phyloP scores from a whole-genome alignment of 2,797 vertebrate genomes.

The Sciurus vulgaris region DNA sequence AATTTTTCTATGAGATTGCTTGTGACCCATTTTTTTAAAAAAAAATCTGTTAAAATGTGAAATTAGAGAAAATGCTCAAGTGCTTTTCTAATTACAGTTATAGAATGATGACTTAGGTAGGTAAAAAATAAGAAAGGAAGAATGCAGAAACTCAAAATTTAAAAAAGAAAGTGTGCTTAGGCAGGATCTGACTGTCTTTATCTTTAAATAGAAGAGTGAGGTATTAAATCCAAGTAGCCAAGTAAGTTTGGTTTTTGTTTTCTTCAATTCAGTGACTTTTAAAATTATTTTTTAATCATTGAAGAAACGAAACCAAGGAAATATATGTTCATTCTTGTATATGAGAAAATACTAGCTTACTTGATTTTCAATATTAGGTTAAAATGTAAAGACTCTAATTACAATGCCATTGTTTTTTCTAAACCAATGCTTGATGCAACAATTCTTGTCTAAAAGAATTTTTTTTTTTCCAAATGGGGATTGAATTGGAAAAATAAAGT shows the following conservation, averaged over 20 bases:
- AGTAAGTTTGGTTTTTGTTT: neutral
- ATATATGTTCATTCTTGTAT: neutral
- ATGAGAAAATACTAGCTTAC: constrained; percentile 1
- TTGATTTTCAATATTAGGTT: constrained; percentile 26
- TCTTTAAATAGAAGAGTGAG: neutral
- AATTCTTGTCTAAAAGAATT: constrained; percentile 24
- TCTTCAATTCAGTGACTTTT: constrained; percentile 23
- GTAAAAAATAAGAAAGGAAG: neutral
- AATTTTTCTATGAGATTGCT: neutral
- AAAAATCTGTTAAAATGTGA: constrained; percentile 25
- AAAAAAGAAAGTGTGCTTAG: constrained; percentile 11
- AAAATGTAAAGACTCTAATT: constrained; percentile 50
- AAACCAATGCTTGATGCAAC: neutral
- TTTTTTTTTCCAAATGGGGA: neutral
- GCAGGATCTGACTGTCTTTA: neutral
- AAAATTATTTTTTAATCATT: constrained; percentile 16
- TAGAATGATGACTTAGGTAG: neutral
- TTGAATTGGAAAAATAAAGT: constrained; percentile 60
- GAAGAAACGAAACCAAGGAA: constrained; percentile 57
- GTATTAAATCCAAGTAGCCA: neutral
- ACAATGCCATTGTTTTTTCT: neutral
- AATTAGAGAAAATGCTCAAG: constrained; percentile 45
- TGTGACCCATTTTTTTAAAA: constrained; percentile 10
- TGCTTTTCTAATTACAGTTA: neutral
- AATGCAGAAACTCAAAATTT: neutral